phyloP scores from a whole-genome alignment of 2,888 invertebrate species.

The Plagodis dolabraria region DNA sequence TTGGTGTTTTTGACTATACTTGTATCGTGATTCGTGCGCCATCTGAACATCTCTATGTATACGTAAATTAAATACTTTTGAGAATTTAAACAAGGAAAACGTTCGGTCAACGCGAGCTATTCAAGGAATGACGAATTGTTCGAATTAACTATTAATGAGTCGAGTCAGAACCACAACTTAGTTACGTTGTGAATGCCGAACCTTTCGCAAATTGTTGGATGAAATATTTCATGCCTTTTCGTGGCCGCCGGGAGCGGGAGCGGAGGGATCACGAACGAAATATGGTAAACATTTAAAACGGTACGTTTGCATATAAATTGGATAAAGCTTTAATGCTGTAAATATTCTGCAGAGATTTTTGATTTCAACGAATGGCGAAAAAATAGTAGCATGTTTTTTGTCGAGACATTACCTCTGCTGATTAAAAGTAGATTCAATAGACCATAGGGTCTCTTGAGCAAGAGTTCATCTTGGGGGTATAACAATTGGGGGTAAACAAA shows the following conservation, averaged over 20 bases:
- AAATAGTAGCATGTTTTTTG: no score
- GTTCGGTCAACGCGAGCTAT: slow-evolving; percentile 1
- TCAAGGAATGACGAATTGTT: slow-evolving; percentile 23
- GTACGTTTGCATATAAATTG: slow-evolving; percentile 14
- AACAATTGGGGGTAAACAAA: no score
- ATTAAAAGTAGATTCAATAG: no score
- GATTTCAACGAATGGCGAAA: no score
- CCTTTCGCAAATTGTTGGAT: slow-evolving; percentile 11
- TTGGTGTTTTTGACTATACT: no score
- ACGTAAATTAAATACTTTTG: slow-evolving; percentile 1
- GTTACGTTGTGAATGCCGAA: slow-evolving; percentile 15
- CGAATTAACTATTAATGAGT: slow-evolving; percentile 22
- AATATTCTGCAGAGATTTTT: no score
- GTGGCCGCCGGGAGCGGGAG: background rate
- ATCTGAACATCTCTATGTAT: no score
- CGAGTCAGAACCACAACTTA: slow-evolving; percentile 16
- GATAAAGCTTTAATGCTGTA: background rate
- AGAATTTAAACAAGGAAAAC: slow-evolving; percentile 15
- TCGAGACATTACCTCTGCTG: no score
- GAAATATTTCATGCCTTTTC: slow-evolving; percentile 15
- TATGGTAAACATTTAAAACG: slow-evolving; percentile 9
- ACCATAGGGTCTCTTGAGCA: no score
- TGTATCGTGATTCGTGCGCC: no score
- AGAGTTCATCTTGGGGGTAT: no score
- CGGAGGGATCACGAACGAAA: slow-evolving; percentile 12